Evolutionary conservation across 2,888 invertebrate genomes (phyloP).

Genomic region (Drepana falcataria): DNA sequence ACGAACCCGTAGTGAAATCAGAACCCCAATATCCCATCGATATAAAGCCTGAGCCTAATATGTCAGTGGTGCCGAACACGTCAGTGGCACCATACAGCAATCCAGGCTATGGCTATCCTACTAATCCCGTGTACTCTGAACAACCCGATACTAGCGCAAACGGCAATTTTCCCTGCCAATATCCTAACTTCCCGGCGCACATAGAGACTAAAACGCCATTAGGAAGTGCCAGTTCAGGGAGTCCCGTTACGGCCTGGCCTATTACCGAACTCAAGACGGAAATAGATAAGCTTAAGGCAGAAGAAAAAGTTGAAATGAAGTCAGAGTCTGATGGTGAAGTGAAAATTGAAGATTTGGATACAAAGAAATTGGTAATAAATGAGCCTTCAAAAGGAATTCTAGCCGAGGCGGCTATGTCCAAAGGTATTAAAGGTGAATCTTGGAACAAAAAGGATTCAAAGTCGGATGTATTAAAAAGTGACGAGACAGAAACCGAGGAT

Average conservation of each 20-base stretch:
- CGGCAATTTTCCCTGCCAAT: slow-evolving; percentile 46
- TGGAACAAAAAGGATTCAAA: slow-evolving; percentile 31
- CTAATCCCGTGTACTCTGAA: slow-evolving; percentile 43
- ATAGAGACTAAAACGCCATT: slow-evolving; percentile 64
- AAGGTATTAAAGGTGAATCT: slow-evolving; percentile 27
- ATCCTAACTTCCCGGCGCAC: slow-evolving; percentile 47
- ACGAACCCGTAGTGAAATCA: slow-evolving; percentile 27
- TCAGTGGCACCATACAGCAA: slow-evolving; percentile 34
- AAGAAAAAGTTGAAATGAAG: slow-evolving; percentile 67
- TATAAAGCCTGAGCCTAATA: slow-evolving; percentile 41
- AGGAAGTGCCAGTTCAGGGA: slow-evolving; percentile 57
- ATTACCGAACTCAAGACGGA: slow-evolving; percentile 67
- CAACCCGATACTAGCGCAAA: slow-evolving; percentile 35
- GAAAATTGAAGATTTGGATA: slow-evolving; percentile 73
- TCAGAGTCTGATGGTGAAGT: slow-evolving; percentile 76
- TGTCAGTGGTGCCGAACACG: slow-evolving; percentile 26
- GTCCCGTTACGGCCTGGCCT: slow-evolving; percentile 65
- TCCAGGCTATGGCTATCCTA: slow-evolving; percentile 47
- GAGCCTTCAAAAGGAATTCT: slow-evolving; percentile 42
- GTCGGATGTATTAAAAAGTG: slow-evolving; percentile 35
- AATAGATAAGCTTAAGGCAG: slow-evolving; percentile 62
- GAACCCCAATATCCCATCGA: slow-evolving; percentile 41
- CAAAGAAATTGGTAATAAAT: slow-evolving; percentile 66
- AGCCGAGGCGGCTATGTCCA: slow-evolving; percentile 24
- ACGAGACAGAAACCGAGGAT: slow-evolving; percentile 53